phyloP scores from a whole-genome alignment of 2,888 invertebrate species.

The Luperina testacea region DNA sequence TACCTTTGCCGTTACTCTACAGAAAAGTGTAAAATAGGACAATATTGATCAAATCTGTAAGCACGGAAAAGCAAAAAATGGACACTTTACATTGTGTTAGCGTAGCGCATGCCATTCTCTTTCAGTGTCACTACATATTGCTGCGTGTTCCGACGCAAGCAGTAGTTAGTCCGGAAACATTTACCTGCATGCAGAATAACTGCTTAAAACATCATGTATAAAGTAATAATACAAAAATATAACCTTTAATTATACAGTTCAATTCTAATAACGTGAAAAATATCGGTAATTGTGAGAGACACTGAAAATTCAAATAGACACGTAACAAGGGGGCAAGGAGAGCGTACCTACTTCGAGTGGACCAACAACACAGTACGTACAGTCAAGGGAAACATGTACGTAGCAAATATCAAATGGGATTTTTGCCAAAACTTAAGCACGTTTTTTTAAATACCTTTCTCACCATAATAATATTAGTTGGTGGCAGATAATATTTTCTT shows the following conservation, averaged over 20 bases:
- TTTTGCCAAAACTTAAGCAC: not conserved
- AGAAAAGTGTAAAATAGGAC: not conserved
- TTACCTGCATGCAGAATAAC: constrained; percentile 66
- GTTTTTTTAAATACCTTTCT: not conserved
- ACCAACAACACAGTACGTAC: not conserved
- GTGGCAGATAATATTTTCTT: not conserved
- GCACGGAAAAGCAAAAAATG: constrained; percentile 40
- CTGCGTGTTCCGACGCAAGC: constrained; percentile 55
- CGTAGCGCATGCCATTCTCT: constrained; percentile 54
- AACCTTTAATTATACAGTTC: not conserved
- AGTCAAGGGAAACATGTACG: not conserved
- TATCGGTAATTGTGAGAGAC: not conserved
- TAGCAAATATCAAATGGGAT: not conserved
- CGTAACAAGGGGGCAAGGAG: constrained; percentile 8
- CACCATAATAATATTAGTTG: not conserved
- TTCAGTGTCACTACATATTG: constrained; percentile 47
- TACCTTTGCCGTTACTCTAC: not conserved
- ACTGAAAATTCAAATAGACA: not conserved
- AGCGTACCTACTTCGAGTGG: not conserved
- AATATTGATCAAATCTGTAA: constrained; percentile 35
- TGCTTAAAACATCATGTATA: constrained; percentile 23
- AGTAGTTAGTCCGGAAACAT: constrained; percentile 55
- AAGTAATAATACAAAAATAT: not conserved
- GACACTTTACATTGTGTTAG: constrained; percentile 61
- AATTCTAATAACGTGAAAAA: not conserved